These are phyloP conservation scores for Tiliacea citrago DNA, from an alignment of 2,888 invertebrate genomes.

Conservation along the genomic window DNA sequence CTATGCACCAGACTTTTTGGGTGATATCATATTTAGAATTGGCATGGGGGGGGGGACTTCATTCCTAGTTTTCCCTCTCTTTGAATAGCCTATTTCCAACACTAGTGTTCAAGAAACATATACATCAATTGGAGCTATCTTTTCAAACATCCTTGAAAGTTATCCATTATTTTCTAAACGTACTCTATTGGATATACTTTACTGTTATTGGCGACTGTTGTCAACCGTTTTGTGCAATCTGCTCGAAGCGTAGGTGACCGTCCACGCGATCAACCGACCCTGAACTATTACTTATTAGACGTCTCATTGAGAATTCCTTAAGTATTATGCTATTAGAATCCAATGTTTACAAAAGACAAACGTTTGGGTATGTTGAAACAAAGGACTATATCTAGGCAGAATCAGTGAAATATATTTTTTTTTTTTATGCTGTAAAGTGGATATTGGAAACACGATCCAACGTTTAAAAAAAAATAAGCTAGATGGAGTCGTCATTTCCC, in stretches of 20 bases:
- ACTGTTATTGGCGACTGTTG: constrained; percentile 21
- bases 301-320: constrained; percentile 28
- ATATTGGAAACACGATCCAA: too few species aligned
- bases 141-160: constrained; percentile 10
- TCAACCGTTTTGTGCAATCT: constrained; percentile 53
- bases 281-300: constrained; percentile 45
- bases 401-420: background rate
- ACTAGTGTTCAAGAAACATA: background rate
- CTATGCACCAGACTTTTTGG: background rate
- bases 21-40: background rate
- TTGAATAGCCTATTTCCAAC: background rate
- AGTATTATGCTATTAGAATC: constrained; percentile 9
- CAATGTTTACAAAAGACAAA: background rate
- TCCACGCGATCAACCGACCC: constrained; percentile 36
- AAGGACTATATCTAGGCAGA: background rate
- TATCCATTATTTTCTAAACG: background rate
- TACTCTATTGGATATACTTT: background rate
- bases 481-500: too few species aligned
- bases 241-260: constrained; percentile 60
- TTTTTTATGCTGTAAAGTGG: too few species aligned
- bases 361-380: background rate
- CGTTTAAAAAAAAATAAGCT: too few species aligned
- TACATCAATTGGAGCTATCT: background rate
- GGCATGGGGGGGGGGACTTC: too few species aligned
- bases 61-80: background rate